A percentile compares a stretch with the other conserved stretches of the same genome.
Evolutionary conservation across 2,113 vertebrate genomes (phyloP).

Genomic region (Saguinus imperator): DNA sequence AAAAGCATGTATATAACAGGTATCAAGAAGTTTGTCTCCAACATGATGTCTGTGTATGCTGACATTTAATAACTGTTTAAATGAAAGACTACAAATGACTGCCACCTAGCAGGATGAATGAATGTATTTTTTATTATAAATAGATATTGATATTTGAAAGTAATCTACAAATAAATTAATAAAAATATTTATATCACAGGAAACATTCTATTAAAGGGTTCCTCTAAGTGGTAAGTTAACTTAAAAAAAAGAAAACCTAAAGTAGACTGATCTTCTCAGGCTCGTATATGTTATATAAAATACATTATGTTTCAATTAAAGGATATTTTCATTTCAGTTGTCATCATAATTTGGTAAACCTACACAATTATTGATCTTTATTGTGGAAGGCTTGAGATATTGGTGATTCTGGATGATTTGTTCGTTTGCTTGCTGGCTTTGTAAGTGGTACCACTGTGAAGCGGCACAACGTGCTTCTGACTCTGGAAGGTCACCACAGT

Average conservation of each 20-base stretch:
- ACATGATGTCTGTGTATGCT: background rate
- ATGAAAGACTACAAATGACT: background rate
- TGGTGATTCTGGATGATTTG: background rate
- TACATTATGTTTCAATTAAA: background rate
- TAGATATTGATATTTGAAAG: background rate
- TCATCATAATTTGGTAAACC: background rate
- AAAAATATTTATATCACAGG: background rate
- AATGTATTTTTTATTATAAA: background rate
- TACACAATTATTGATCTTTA: slow-evolving; percentile 1
- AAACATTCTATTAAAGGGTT: background rate
- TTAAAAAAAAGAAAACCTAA: background rate
- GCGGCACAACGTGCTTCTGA: background rate
- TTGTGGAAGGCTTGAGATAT: background rate
- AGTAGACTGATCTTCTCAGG: background rate
- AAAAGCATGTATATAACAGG: background rate
- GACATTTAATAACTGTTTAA: background rate
- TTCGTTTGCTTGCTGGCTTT: background rate
- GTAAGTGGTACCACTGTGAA: background rate
- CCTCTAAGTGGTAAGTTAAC: background rate
- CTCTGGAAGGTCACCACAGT: background rate
- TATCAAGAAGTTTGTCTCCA: background rate
- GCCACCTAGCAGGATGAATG: background rate
- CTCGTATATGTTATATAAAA: background rate
- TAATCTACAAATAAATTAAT: background rate
- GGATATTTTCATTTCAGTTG: background rate